Conservation (phyloP, 2,888 invertebrate species). For the Dioctria linearis region DNA sequence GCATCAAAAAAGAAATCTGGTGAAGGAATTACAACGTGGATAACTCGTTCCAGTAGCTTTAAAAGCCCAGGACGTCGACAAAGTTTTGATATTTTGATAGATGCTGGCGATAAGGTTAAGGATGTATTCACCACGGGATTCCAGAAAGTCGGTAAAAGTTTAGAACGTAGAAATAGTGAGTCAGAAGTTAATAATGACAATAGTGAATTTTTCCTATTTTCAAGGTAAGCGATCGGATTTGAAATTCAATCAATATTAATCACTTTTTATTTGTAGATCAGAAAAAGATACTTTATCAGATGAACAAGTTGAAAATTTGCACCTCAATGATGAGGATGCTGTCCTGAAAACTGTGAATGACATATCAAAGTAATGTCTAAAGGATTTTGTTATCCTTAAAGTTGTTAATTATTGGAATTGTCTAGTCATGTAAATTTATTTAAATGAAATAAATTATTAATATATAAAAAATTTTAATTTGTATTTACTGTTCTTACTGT, state of each 20-base stretch:
- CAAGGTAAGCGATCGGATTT: constrained; percentile 66
- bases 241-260: neutral
- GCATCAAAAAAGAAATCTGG: constrained; percentile 71
- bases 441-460: constrained; percentile 38
- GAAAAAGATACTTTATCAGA: constrained; percentile 70
- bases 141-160: constrained; percentile 78
- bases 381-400: constrained; percentile 32
- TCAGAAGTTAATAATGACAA: constrained; percentile 74
- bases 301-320: constrained; percentile 70
- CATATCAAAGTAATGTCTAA: constrained; percentile 61
- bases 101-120: constrained; percentile 85
- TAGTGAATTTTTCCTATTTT: constrained; percentile 69
- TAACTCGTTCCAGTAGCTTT: constrained; percentile 69
- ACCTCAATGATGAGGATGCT: constrained; percentile 56
- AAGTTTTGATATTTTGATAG: constrained; percentile 83
- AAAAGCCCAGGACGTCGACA: constrained; percentile 74
- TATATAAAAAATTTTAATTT: neutral
- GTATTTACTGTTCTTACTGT: too few species aligned
- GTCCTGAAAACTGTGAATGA: constrained; percentile 58
- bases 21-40: constrained; percentile 66
- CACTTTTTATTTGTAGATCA: constrained; percentile 61
- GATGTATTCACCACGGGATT: constrained; percentile 86
- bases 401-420: constrained; percentile 54
- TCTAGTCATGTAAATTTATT: constrained; percentile 54
- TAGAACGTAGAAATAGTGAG: constrained; percentile 82